A percentile compares a stretch with the other conserved stretches of the same genome.
These are phyloP conservation scores for Enteromius trimaculatus DNA, from an alignment of 2,797 vertebrate genomes.

Conservation along the genomic window DNA sequence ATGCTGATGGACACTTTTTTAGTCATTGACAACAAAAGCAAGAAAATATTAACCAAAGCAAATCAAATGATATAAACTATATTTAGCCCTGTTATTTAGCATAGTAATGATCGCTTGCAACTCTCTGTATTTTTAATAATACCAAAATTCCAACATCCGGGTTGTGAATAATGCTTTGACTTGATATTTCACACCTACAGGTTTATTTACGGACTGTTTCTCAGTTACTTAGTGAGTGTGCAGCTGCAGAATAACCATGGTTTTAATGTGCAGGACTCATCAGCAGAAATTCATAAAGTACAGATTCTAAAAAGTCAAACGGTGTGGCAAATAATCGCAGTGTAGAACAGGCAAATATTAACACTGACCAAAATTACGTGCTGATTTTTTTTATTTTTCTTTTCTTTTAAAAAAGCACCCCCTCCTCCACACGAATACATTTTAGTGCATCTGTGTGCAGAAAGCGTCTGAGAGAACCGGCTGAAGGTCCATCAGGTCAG, in stretches of 20 bases:
- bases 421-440: not conserved
- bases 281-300: not conserved
- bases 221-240: not conserved
- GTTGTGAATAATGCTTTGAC: slow-evolving; percentile 4
- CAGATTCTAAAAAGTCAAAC: not conserved
- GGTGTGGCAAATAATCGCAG: not conserved
- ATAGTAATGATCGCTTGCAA: not conserved
- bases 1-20: not conserved
- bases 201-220: not conserved
- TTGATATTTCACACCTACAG: not conserved
- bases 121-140: not conserved
- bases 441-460: slow-evolving; percentile 67
- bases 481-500: slow-evolving; percentile 94
- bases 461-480: slow-evolving; percentile 83
- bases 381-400: not conserved
- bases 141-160: not conserved
- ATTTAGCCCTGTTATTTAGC: not conserved
- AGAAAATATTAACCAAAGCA: not conserved
- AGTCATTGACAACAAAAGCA: not conserved
- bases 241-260: too few relatives aligned
- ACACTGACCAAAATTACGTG: not conserved
- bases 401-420: not conserved
- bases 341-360: not conserved
- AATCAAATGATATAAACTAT: not conserved
- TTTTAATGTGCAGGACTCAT: not conserved